Evolutionary conservation across 2,888 invertebrate species (phyloP).

Genomic region (Meiosimyza decipiens): DNA sequence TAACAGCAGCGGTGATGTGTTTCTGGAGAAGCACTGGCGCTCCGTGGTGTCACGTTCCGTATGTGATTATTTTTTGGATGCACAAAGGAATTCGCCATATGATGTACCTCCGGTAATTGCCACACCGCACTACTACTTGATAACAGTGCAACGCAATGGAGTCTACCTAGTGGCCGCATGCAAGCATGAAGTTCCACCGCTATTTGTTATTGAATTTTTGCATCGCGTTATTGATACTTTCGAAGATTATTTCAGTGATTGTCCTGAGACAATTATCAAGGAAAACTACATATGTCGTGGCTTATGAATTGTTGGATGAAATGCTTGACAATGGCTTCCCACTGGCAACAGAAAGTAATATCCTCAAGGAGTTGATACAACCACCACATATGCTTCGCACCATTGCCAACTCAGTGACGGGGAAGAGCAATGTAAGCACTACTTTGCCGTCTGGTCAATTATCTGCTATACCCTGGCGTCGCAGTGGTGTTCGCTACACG

Average conservation of each 20-base stretch:
- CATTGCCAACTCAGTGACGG: conserved; percentile 97
- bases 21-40: conserved; percentile 99
- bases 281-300: conserved; percentile 99
- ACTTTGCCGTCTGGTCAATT: conserved; percentile 95
- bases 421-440: conserved; percentile 93
- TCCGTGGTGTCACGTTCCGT: conserved; percentile 97
- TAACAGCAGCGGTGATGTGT: conserved; percentile 95
- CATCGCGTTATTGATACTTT: conserved; percentile 98
- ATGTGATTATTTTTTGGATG: conserved; percentile 99
- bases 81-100: conserved; percentile 86
- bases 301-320: conserved; percentile 98
- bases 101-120: conserved; percentile 96
- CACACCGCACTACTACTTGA: conserved; percentile 99
- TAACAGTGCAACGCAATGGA: conserved; percentile 92
- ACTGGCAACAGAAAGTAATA: conserved; percentile 97
- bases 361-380: conserved; percentile 97
- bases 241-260: conserved; percentile 98
- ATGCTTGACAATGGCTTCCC: conserved; percentile 99
- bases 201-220: conserved; percentile 98
- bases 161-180: conserved; percentile 95
- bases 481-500: conserved; percentile 97
- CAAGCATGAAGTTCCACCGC: conserved; percentile 95
- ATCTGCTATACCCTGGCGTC: conserved; percentile 98
- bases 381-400: conserved; percentile 97
- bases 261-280: conserved; percentile 95